phyloP scores from a whole-genome alignment of 1,140 invertebrate species.

The Ectropis grisescens region DNA sequence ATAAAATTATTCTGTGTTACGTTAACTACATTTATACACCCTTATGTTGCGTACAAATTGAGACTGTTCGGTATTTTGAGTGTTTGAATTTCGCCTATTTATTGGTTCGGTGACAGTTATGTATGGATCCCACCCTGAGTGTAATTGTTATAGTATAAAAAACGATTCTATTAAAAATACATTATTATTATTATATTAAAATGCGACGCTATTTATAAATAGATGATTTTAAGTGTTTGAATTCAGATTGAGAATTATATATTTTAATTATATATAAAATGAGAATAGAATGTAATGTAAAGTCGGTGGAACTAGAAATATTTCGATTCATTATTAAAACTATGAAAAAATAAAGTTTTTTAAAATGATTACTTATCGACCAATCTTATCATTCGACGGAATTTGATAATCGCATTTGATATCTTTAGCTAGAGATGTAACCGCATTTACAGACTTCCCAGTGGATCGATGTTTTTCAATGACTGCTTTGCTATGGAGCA shows the following conservation, averaged over 20 bases:
- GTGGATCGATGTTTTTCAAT: slow-evolving; percentile 31
- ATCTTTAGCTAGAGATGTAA: slow-evolving; percentile 28
- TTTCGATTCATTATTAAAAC: slow-evolving; percentile 30
- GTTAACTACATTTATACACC: slow-evolving; percentile 11
- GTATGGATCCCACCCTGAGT: slow-evolving; percentile 42
- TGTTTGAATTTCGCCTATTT: slow-evolving; percentile 56
- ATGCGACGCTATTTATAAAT: slow-evolving; percentile 62
- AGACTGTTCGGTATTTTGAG: slow-evolving; percentile 58
- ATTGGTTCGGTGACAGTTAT: slow-evolving; percentile 36
- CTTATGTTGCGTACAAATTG: slow-evolving; percentile 67
- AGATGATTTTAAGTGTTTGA: slow-evolving; percentile 53
- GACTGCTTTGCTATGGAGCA: slow-evolving; percentile 24
- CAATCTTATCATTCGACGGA: slow-evolving; percentile 31
- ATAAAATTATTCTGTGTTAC: too few relatives aligned
- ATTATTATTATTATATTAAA: slow-evolving; percentile 36
- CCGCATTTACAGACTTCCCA: slow-evolving; percentile 42
- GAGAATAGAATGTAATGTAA: slow-evolving; percentile 45
- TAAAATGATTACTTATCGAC: slow-evolving; percentile 43
- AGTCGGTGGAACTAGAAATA: slow-evolving; percentile 53
- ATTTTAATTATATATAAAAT: slow-evolving; percentile 54
- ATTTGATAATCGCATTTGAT: slow-evolving; percentile 31
- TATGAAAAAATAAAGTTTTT: slow-evolving; percentile 17
- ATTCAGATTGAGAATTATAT: slow-evolving; percentile 57
- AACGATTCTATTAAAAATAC: slow-evolving; percentile 29
- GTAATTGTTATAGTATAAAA: slow-evolving; percentile 50